Base-by-base conservation (phyloP, 2,888 invertebrate genomes). In the Idaea aversata region DNA sequence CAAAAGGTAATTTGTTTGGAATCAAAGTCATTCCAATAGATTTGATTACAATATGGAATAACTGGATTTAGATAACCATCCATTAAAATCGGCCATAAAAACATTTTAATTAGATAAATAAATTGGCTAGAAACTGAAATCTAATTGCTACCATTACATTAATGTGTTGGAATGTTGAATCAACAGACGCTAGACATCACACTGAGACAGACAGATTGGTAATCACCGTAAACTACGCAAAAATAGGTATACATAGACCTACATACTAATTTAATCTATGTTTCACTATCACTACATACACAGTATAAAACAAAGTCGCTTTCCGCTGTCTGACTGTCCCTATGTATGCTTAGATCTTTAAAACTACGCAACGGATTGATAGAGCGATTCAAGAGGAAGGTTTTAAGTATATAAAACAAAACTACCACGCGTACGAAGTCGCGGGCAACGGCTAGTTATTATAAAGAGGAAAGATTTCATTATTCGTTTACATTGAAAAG, bases 161-260 rank as follows among this genome's bases (percentile, higher is more conserved):
- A 64, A 68, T 60, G 67, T 67, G 64, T 63, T 62, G 67, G 70
- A 70, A 66, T 64, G 59, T 70, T 67, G 63, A 61, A 64, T 69
- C 65, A 67, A 67, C 69, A 13, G 47, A 47, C 47, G 47, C 47
- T 13, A 70, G 69, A 68, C 65, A 61, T 67, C 61, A 64, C 64
- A 66, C 65, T 69, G 57, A 61, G 67, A 47, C 47, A 47, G 47
- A 69, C 65, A 62, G 64, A 65, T 67, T 64, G 63, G 65, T 58
- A 63, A 63, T 16, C 16, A 61, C 71, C 70, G 66, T 74, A 72
- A 75, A 79, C 77, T 71, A 70, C 47, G 64, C 66, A 64, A 72
- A 78, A 71, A 77, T 75, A 75, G 57, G 63, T 57, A 58, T n/a
- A n/a, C n/a, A n/a, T 62, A 58, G 47, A 25, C 25, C 25, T 25